A percentile compares a stretch with the other conserved stretches of the same genome.
Evolutionary conservation across 2,113 vertebrate genomes (phyloP).

Genomic region (Dasyurus viverrinus): DNA sequence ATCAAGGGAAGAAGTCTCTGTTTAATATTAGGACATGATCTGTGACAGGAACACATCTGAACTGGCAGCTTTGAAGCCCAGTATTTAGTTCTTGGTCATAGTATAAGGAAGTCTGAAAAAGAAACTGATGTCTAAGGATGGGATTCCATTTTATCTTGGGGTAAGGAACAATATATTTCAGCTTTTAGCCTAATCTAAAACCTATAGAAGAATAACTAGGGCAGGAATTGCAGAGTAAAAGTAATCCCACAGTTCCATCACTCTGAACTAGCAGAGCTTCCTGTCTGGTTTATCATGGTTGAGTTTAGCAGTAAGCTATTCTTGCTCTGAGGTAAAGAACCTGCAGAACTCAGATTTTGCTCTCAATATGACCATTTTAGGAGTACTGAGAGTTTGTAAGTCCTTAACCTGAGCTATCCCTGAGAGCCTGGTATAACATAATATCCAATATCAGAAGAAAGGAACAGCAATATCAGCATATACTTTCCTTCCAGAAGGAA

Average conservation of each 20-base stretch:
- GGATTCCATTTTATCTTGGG: not conserved
- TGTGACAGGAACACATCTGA: not conserved
- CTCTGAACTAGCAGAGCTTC: not conserved
- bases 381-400: too few relatives aligned
- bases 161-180: not conserved
- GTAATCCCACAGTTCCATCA: not conserved
- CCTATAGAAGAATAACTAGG: not conserved
- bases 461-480: not conserved
- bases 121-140: not conserved
- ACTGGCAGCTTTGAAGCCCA: not conserved
- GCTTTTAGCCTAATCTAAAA: not conserved
- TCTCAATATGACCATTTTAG: not conserved
- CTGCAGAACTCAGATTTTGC: not conserved
- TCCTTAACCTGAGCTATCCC: not conserved
- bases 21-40: not conserved
- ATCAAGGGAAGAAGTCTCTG: not conserved
- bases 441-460: not conserved
- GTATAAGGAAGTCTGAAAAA: not conserved
- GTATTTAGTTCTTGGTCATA: not conserved
- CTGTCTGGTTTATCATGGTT: not conserved
- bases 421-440: not conserved
- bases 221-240: not conserved
- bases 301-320: not conserved
- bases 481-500: not conserved
- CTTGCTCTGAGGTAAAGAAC: not conserved